These are phyloP conservation scores for Pygoscelis antarcticus DNA, from an alignment of 2,113 vertebrate species.

Conservation along the genomic window DNA sequence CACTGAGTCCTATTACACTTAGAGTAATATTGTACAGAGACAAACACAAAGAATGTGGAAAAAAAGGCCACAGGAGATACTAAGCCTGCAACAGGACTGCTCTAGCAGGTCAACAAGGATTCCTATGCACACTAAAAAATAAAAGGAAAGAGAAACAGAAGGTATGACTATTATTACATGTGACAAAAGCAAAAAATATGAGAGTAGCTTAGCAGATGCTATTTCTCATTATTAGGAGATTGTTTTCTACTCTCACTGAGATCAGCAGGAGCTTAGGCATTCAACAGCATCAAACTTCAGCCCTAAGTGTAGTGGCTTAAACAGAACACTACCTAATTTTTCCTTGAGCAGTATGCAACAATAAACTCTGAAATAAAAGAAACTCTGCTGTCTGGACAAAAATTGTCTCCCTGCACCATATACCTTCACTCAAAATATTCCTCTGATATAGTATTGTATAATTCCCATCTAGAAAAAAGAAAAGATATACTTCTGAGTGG, in stretches of 20 bases:
- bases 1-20: slow-evolving; percentile 5
- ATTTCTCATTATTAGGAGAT: neutral
- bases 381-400: slow-evolving; percentile 2
- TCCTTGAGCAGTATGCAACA: slow-evolving; percentile 46
- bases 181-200: neutral
- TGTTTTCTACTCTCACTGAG: neutral
- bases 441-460: neutral
- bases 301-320: neutral
- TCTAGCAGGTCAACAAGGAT: slow-evolving; percentile 61
- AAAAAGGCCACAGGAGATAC: slow-evolving; percentile 63
- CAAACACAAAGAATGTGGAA: slow-evolving; percentile 31
- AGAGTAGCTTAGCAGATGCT: slow-evolving; percentile 10
- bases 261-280: slow-evolving; percentile 54
- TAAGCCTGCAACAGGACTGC: slow-evolving; percentile 67
- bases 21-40: slow-evolving; percentile 4
- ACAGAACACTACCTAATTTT: slow-evolving; percentile 30
- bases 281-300: slow-evolving; percentile 49
- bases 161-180: slow-evolving; percentile 18
- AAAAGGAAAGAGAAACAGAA: slow-evolving; percentile 6
- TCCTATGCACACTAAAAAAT: slow-evolving; percentile 41
- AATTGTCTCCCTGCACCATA: slow-evolving; percentile 32
- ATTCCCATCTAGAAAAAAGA: slow-evolving; percentile 46
- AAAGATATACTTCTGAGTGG: slow-evolving; percentile 31
- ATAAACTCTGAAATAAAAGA: slow-evolving; percentile 32
- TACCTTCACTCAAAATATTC: slow-evolving; percentile 39